phyloP scores from a whole-genome alignment of 2,113 vertebrate species.

The Cnemophilus loriae region DNA sequence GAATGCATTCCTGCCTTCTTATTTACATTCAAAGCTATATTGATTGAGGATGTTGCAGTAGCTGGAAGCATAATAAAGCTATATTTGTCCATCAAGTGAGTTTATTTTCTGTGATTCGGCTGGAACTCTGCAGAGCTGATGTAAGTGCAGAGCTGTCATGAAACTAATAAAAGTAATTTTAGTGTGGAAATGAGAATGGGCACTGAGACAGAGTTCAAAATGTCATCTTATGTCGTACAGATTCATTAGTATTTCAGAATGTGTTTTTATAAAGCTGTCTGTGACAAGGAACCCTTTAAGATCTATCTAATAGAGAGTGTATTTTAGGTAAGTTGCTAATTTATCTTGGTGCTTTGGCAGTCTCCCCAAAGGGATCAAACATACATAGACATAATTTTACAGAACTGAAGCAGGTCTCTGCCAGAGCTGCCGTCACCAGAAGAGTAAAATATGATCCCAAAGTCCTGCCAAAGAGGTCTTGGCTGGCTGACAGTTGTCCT shows the following conservation, averaged over 20 bases:
- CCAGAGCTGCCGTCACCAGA: slow-evolving; percentile 23
- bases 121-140: slow-evolving; percentile 19
- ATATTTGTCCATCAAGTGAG: background rate
- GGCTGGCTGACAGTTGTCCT: background rate
- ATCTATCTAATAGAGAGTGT: background rate
- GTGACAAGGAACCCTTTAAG: background rate
- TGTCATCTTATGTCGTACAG: slow-evolving; percentile 28
- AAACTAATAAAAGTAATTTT: slow-evolving; percentile 15
- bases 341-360: slow-evolving; percentile 50
- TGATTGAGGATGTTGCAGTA: background rate
- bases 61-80: background rate
- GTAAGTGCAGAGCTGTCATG: background rate
- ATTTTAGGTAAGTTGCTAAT: slow-evolving; percentile 50
- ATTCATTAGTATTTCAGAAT: slow-evolving; percentile 23
- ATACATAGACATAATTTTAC: background rate
- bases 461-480: background rate
- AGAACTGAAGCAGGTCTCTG: background rate
- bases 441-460: background rate
- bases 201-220: slow-evolving; percentile 25
- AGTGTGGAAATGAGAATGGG: slow-evolving; percentile 8
- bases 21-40: background rate
- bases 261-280: slow-evolving; percentile 36
- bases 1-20: background rate
- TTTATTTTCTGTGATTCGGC: slow-evolving; percentile 17
- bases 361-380: slow-evolving; percentile 20